These are phyloP conservation scores for Apamea monoglypha DNA, from an alignment of 2,888 invertebrate genomes.

Conservation along the genomic window DNA sequence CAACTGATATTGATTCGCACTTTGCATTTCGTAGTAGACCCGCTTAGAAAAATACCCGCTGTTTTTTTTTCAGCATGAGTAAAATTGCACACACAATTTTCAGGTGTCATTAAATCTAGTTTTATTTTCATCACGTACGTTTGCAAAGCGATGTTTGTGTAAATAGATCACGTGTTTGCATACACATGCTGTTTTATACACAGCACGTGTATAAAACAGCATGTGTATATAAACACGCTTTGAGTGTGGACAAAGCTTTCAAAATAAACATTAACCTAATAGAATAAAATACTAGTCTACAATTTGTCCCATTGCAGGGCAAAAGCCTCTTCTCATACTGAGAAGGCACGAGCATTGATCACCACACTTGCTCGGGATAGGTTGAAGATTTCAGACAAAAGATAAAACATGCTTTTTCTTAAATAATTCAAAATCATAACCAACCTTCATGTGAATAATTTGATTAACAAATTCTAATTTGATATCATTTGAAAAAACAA, in stretches of 20 bases:
- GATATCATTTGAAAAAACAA: not conserved
- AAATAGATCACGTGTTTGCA: constrained; percentile 9
- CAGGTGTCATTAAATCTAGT: not conserved
- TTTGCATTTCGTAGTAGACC: too few species aligned
- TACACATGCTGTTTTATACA: not conserved
- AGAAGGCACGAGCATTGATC: not conserved
- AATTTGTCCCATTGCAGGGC: too few species aligned
- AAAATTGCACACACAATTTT: not conserved
- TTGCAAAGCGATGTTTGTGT: not conserved
- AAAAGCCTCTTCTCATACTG: not conserved
- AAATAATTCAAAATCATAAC: not conserved
- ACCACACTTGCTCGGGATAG: not conserved
- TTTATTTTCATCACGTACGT: constrained; percentile 10
- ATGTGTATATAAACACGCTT: not conserved
- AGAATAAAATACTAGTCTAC: not conserved
- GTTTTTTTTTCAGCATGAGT: not conserved
- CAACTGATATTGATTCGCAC: too few species aligned
- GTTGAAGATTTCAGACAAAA: not conserved
- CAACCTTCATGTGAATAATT: not conserved
- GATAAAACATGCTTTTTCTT: not conserved
- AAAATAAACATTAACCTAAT: not conserved
- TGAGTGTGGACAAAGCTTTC: not conserved
- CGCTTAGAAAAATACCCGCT: too few species aligned
- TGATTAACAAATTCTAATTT: not conserved
- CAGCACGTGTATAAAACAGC: too few species aligned